Evolutionary conservation across 2,888 invertebrate species (phyloP).

Genomic region (Leptarthrus brevirostris): DNA sequence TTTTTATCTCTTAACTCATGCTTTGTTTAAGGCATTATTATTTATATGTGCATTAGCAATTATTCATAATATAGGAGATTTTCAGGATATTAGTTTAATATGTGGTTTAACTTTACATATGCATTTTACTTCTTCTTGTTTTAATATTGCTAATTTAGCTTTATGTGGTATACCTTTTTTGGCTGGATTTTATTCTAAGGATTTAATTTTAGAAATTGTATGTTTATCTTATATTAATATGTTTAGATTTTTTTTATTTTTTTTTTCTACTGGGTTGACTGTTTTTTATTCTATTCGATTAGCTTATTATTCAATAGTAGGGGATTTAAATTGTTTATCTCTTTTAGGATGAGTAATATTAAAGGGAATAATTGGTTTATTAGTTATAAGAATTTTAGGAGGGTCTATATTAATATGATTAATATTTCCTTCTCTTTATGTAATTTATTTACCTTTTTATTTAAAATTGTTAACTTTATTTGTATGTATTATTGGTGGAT

Average conservation of each 20-base stretch:
- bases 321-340: too few species aligned
- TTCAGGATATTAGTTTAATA: slow-evolving; percentile 77
- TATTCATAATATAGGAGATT: slow-evolving; percentile 74
- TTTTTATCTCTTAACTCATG: slow-evolving; percentile 71
- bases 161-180: slow-evolving; percentile 75
- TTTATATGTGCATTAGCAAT: slow-evolving; percentile 78
- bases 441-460: too few species aligned
- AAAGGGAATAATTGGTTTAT: too few species aligned
- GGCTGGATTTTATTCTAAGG: slow-evolving; percentile 75
- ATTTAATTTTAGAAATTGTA: slow-evolving; percentile 72
- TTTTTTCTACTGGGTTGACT: slow-evolving; percentile 71
- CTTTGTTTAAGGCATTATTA: slow-evolving; percentile 78
- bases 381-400: too few species aligned
- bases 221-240: slow-evolving; percentile 70
- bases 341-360: too few species aligned
- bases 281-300: slow-evolving; percentile 71
- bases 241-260: slow-evolving; percentile 70
- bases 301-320: slow-evolving; percentile 70
- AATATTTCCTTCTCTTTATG: too few species aligned
- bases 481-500: too few species aligned
- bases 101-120: slow-evolving; percentile 68
- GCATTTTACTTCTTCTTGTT: slow-evolving; percentile 68
- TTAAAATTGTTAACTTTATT: too few species aligned
- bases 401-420: too few species aligned
- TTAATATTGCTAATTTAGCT: slow-evolving; percentile 72